Conservation (phyloP, 2,888 invertebrate species). For the Apotomis capreana region DNA sequence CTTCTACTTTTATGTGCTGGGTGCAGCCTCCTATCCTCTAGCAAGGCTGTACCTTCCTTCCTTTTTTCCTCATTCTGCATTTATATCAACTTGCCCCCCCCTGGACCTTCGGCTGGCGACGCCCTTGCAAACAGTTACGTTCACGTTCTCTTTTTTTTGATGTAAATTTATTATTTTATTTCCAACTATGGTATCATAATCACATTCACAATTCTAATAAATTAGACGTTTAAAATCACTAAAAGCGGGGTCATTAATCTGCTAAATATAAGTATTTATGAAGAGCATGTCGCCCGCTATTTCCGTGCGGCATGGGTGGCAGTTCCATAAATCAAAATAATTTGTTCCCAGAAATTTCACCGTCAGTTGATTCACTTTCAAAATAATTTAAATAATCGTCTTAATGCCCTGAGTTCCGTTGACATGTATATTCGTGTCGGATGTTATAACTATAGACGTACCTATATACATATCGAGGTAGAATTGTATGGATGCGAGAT, state of each 20-base stretch:
- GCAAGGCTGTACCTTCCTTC: too few relatives aligned
- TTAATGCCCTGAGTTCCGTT: slow-evolving; percentile 45
- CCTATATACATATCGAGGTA: neutral
- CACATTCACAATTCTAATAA: slow-evolving; percentile 8
- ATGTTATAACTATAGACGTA: slow-evolving; percentile 41
- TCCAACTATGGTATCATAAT: neutral
- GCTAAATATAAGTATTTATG: slow-evolving; percentile 39
- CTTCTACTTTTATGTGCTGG: too few relatives aligned
- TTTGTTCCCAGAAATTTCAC: slow-evolving; percentile 72
- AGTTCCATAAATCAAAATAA: slow-evolving; percentile 71
- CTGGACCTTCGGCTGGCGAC: too few relatives aligned
- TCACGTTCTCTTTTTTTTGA: too few relatives aligned
- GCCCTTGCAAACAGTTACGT: too few relatives aligned
- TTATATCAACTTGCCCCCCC: too few relatives aligned
- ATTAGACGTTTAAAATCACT: slow-evolving; percentile 25
- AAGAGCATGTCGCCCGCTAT: slow-evolving; percentile 56
- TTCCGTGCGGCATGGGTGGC: slow-evolving; percentile 74
- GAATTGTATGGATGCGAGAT: neutral
- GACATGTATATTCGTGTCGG: slow-evolving; percentile 51
- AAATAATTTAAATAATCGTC: slow-evolving; percentile 61
- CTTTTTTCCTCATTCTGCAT: too few relatives aligned
- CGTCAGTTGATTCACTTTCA: slow-evolving; percentile 60
- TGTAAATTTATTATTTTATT: too few relatives aligned
- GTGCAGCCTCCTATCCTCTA: too few relatives aligned
- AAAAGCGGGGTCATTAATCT: slow-evolving; percentile 33